phyloP scores from a whole-genome alignment of 2,888 invertebrate species.

The Celastrina argiolus region DNA sequence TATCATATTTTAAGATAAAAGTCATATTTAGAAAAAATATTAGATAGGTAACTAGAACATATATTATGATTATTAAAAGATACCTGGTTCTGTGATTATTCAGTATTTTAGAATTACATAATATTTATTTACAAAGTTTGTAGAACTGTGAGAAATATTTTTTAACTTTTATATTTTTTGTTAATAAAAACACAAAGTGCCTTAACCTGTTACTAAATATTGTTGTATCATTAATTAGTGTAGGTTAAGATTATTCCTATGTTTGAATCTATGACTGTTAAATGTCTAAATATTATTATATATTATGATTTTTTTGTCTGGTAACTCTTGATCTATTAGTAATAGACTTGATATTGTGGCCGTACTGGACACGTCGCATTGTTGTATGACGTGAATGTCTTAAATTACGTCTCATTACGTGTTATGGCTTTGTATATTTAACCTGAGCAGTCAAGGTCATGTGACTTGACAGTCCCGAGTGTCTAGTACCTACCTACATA shows the following conservation, averaged over 20 bases:
- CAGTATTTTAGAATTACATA: background rate
- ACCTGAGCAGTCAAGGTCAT: background rate
- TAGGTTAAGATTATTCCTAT: background rate
- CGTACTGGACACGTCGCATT: background rate
- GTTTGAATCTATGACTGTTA: background rate
- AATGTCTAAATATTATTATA: too few species aligned
- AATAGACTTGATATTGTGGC: too few species aligned
- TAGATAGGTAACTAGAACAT: background rate
- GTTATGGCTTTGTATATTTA: background rate
- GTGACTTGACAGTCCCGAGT: background rate
- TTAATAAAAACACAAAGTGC: background rate
- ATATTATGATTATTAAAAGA: background rate
- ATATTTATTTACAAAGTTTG: background rate
- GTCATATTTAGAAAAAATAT: background rate
- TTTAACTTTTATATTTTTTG: background rate
- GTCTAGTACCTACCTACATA: too few species aligned
- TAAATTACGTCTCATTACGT: background rate
- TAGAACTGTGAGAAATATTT: background rate
- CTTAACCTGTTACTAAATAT: background rate
- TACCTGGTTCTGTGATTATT: background rate
- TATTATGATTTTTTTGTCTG: too few species aligned
- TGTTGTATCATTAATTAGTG: background rate
- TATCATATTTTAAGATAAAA: too few species aligned
- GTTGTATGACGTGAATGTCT: background rate
- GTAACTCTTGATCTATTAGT: too few species aligned